Evolutionary conservation across 35 echinoderm and acorn worm genomes (phyloP).

Genomic region (Strongylocentrotus purpuratus): DNA sequence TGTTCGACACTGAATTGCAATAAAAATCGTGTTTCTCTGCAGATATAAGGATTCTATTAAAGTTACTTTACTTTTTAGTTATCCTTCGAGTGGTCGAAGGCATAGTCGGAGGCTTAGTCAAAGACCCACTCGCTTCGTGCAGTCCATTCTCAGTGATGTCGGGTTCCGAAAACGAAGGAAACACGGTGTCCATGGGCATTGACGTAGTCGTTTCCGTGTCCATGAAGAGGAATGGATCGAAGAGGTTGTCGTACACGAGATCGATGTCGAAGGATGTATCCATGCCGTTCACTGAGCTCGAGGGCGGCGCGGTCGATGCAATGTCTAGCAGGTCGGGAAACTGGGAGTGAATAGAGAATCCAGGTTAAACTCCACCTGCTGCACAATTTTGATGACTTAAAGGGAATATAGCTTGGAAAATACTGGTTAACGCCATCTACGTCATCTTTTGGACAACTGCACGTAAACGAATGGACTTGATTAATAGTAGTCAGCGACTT

Average conservation of each 20-base stretch:
- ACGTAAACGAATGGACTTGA: too few species aligned
- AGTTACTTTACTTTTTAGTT: not conserved
- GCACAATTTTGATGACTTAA: too few species aligned
- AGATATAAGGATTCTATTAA: not conserved
- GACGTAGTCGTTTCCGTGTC: slow-evolving; percentile 7
- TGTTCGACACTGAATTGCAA: too few species aligned
- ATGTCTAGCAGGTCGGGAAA: slow-evolving; percentile 28
- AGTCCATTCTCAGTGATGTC: not conserved
- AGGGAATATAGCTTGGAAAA: too few species aligned
- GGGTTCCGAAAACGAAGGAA: not conserved
- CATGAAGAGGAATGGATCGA: slow-evolving; percentile 20
- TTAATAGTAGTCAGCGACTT: too few species aligned
- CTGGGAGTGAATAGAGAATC: not conserved
- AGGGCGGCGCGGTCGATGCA: not conserved
- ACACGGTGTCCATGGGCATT: not conserved
- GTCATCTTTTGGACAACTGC: too few species aligned
- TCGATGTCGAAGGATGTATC: slow-evolving; percentile 24
- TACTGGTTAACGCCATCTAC: too few species aligned
- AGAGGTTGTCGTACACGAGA: slow-evolving; percentile 32
- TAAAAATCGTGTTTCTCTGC: too few species aligned
- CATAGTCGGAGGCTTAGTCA: not conserved
- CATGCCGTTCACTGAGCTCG: slow-evolving; percentile 36
- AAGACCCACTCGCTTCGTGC: not conserved
- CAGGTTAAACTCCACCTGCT: too few species aligned
- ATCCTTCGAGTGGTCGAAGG: not conserved